phyloP scores from a whole-genome alignment of 2,113 vertebrate genomes.

The Chiloscyllium plagiosum region DNA sequence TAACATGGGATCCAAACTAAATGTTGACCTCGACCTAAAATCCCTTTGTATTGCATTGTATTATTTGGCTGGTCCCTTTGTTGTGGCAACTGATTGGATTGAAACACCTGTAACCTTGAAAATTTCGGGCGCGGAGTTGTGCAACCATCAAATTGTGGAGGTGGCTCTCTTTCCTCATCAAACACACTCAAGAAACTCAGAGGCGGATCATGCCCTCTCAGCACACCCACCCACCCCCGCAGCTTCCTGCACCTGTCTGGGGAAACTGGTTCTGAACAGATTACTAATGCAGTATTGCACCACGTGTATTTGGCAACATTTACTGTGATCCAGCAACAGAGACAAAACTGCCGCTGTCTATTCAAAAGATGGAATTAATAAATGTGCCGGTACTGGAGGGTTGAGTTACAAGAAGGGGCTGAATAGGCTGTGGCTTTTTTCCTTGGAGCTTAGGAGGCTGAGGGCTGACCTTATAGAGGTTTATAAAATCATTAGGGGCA shows the following conservation, averaged over 20 bases:
- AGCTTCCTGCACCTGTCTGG: constrained; percentile 29
- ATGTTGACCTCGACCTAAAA: background rate
- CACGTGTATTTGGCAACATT: constrained; percentile 1
- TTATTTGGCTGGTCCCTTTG: background rate
- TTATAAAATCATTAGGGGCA: too few species aligned
- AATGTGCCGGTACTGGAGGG: too few species aligned
- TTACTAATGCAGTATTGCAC: background rate
- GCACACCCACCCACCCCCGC: constrained; percentile 19
- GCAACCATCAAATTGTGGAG: background rate
- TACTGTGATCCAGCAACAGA: background rate
- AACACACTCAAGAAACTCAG: constrained; percentile 14
- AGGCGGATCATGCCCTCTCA: background rate
- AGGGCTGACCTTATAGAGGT: too few species aligned
- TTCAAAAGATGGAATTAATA: too few species aligned
- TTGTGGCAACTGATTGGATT: background rate
- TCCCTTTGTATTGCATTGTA: background rate
- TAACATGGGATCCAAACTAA: background rate
- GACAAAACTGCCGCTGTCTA: background rate
- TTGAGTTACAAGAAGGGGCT: too few species aligned
- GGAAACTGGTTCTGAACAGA: constrained; percentile 13
- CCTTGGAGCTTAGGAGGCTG: too few species aligned
- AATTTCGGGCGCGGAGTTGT: background rate
- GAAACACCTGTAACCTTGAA: constrained; percentile 25
- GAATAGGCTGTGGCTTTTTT: too few species aligned
- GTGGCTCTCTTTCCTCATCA: constrained; percentile 21